Base-by-base conservation (phyloP, 1,140 invertebrate species). In the Aleiodes sp. region DNA sequence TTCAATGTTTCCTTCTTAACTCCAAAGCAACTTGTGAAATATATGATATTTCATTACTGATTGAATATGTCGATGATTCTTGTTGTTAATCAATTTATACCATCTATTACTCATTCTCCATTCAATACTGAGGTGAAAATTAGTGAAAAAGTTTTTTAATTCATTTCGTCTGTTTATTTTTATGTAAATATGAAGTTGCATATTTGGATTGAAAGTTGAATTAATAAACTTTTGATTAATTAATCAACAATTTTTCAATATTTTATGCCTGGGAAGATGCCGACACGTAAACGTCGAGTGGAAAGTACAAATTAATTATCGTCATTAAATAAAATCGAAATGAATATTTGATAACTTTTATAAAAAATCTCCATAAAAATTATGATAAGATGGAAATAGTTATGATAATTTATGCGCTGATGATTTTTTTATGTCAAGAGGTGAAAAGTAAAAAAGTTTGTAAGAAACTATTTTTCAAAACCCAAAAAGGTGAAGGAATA, bases 321-420 rank as follows among this genome's bases (percentile, higher is more conserved):
- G n/a, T n/a, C n/a, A n/a, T n/a, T n/a, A n/a, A n/a, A n/a, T n/a
- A n/a, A n/a, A n/a, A n/a, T n/a, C n/a, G n/a, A 21, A 9, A 10
- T 35, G 21, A 52, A 52, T 52, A 52, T 8, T 52, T 52, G 16
- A 52, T 52, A 52, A 52, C 21, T 26, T n/a, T n/a, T n/a, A n/a
- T n/a, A n/a, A n/a, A n/a, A n/a, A n/a, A n/a, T n/a, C n/a, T n/a
- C n/a, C n/a, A n/a, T n/a, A n/a, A n/a, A n/a, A n/a, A n/a, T n/a
- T n/a, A n/a, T n/a, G n/a, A n/a, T n/a, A n/a, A n/a, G n/a, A n/a
- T n/a, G n/a, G n/a, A 64, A 64, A 64, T 64, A n/a, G 16, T n/a
- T n/a, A 12, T 1, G 19, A 46, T 64, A 64, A 64, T 64, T 64
- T 64, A 64, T 39, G 62, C 62, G 35, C 14, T 39, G 28, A 29